These are phyloP conservation scores for Encarsia formosa DNA, from an alignment of 2,888 invertebrate genomes.

Conservation along the genomic window DNA sequence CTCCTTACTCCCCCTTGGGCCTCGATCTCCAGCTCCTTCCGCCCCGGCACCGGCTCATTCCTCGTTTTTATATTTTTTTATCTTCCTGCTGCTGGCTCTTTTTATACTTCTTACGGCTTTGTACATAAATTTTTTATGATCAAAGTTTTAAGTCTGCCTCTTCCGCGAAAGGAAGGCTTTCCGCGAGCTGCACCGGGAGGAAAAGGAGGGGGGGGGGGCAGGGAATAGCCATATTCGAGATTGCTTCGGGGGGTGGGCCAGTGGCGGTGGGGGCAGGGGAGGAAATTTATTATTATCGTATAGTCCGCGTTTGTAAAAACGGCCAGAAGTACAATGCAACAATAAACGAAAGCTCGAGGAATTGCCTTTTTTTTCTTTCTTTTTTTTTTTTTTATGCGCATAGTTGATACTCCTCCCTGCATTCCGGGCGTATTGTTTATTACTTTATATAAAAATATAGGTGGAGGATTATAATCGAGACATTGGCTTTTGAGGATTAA, in stretches of 20 bases:
- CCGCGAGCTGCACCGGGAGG: conserved; percentile 5
- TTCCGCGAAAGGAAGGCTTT: conserved; percentile 10
- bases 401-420: conserved; percentile 2
- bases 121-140: conserved; percentile 24
- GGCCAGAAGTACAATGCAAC: conserved; percentile 15
- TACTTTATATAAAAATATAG: conserved; percentile 6
- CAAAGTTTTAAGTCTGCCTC: conserved; percentile 18
- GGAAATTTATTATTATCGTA: conserved; percentile 20
- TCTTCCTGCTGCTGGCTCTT: conserved; percentile 5
- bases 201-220: too few relatives aligned
- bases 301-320: conserved; percentile 14
- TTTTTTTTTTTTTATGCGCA: conserved; percentile 10
- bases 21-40: too few relatives aligned
- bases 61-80: conserved; percentile 16
- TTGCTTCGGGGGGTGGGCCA: not conserved
- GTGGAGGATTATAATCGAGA: conserved; percentile 10
- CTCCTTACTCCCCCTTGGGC: not conserved
- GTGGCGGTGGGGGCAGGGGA: not conserved
- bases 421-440: conserved; percentile 8
- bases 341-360: conserved; percentile 9
- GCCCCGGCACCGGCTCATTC: too few relatives aligned
- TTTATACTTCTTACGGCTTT: conserved; percentile 23
- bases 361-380: conserved; percentile 8
- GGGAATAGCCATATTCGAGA: conserved; percentile 13
- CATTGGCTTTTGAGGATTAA: conserved; percentile 19